Evolutionary conservation across 92 coral and sea anemone species (phyloP), one percentile per base, ranked within the genome.

Genomic region (Umimayanthus chanpuru): DNA sequence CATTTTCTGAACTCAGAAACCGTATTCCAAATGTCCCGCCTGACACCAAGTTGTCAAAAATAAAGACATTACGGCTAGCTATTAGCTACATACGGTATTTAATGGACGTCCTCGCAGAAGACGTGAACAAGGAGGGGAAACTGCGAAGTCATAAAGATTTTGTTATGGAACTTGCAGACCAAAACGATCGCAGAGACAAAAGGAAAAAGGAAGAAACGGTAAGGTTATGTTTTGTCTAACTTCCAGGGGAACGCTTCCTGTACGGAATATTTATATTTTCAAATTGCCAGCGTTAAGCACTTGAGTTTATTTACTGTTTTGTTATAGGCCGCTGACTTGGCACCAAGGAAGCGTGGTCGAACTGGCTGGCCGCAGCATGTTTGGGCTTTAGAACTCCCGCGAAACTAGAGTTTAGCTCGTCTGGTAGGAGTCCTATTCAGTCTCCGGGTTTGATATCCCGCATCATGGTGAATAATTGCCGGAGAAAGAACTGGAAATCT

Each of bases 281-380:
- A 64, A 80, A 80, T 58, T 30, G 55, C 28, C 73, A 80, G 26
- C 49, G 61, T 38, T 11, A 12, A n/a, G 71, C 80, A 6, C 50
- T 41, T 53, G 61, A 43, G 50, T 23, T 61, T 47, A 47, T 47
- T 18, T 76, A 56, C 41, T 47, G 71, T 77, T 30, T 92, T 68
- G 15, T 68, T 12, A 38, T 88, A 66, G 78, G 67, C 74, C 50
- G 88, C 44, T 53, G 97, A 94, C 23, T 40, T 93, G 78, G 71
- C 98, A 1, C 96, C 95, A 26, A 90, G 99, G 64, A 96, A 96
- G 80, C 94, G 99, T 76, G 99, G 99, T n/a, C 86, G 99, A 36
- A 96, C 99, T 0, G 99, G 99, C 26, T 96, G 99, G 99, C 99
- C 99, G 5, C 99, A 96, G 76, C 95, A 96, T 86, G 99, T 96